Base-by-base conservation (phyloP, 2,113 vertebrate species). In the Amphiprion ocellaris region DNA sequence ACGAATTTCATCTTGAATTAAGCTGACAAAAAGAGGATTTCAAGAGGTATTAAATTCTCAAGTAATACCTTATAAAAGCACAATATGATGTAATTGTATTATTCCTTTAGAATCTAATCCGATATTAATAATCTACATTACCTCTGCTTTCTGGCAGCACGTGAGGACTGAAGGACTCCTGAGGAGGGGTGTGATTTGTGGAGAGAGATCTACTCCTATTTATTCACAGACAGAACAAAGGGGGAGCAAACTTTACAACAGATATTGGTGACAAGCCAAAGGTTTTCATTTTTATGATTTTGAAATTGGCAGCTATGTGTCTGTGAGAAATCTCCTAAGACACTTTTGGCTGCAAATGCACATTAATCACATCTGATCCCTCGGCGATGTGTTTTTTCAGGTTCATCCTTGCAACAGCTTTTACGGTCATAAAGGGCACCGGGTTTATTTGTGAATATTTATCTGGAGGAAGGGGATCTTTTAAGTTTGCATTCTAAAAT, bases 1-100 rank as follows among this genome's bases (percentile, higher is more conserved):
- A 92, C 33, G 46, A 62, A 74, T 73, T 91, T 91, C 91, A 94
- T 94, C 28, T 84, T 91, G 55, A 67, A 77, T 37, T 14, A 21
- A 64, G 50, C 89, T 92, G 82, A 66, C 3, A 79, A 79, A 86
- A 11, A 82, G 5, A 78, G 12, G 8, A 56, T 39, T 39, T 33
- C 8, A 7, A 37, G 1, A 47, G 14, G 62, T 41, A 78, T 46
- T 24, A 46, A 19, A 37, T 11, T 17, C 24, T 62, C 4, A 80
- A 5, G 9, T 21, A n/a, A 69, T 15, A 0, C 26, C 15, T 53
- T 9, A 2, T 23, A 65, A 64, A 65, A 74, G 24, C 39, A 30
- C 24, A 10, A 41, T 2, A 0, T 28, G 16, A 46, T 55, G 44
- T 14, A 33, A 21, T 49, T 19, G 12, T 49, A 15, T 19, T 49